A percentile compares a stretch with the other conserved stretches of the same genome.
These are phyloP conservation scores for Rhizomys pruinosus DNA, from an alignment of 2,113 vertebrate species.

Conservation along the genomic window DNA sequence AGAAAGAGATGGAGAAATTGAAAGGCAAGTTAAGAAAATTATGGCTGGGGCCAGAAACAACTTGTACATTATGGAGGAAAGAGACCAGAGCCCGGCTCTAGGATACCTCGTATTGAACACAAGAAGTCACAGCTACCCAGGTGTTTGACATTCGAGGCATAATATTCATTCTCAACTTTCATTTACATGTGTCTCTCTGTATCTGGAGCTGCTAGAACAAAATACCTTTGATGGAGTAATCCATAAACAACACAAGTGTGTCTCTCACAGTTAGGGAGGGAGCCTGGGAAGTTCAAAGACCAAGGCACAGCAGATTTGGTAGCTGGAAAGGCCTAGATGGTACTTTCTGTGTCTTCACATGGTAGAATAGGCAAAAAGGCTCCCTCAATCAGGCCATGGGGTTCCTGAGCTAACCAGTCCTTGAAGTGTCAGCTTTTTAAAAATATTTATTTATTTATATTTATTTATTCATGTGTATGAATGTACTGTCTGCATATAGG, in stretches of 20 bases:
- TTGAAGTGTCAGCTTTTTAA: neutral
- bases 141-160: neutral
- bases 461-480: no score
- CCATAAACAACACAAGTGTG: no score
- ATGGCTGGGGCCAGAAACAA: neutral
- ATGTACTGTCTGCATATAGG: no score
- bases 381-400: no score
- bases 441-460: no score
- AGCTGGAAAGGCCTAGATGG: neutral
- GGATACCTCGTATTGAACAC: neutral
- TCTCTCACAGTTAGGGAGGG: accelerated
- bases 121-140: neutral
- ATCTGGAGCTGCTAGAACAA: neutral
- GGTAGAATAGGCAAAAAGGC: neutral
- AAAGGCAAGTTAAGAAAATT: neutral
- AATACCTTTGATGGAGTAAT: neutral
- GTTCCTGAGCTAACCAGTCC: neutral
- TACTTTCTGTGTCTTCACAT: no score
- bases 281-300: neutral
- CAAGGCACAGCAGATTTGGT: no score
- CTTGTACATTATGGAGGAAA: accelerated
- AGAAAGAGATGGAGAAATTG: neutral
- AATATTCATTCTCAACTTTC: neutral
- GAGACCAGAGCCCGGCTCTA: neutral
- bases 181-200: accelerated